Conservation (phyloP, 2,888 invertebrate species). For the Tanypteryx hageni region DNA sequence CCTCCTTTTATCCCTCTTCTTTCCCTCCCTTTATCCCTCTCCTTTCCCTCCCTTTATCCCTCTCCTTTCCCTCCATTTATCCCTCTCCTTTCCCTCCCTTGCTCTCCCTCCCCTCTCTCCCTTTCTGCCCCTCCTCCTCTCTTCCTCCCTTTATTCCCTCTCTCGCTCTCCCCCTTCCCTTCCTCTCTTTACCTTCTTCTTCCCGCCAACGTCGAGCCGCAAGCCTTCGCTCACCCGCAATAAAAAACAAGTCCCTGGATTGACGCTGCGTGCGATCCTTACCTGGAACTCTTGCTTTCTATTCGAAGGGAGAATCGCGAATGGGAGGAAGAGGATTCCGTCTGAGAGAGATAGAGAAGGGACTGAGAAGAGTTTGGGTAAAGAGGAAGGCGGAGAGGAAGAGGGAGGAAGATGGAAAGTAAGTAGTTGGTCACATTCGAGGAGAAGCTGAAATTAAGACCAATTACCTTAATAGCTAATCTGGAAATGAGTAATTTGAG, state of each 20-base stretch:
- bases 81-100: conserved; percentile 66
- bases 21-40: background rate
- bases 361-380: too few relatives aligned
- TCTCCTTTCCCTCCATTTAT: conserved; percentile 65
- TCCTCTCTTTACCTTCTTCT: conserved; percentile 67
- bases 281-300: background rate
- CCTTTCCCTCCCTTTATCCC: background rate
- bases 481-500: too few relatives aligned
- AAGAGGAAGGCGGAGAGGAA: too few relatives aligned
- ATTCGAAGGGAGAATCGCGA: too few relatives aligned
- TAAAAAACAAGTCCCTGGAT: conserved; percentile 70
- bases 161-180: conserved; percentile 65
- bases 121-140: conserved; percentile 71
- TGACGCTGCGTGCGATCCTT: background rate
- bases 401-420: too few relatives aligned
- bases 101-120: conserved; percentile 68
- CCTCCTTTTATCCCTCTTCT: conserved; percentile 67
- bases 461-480: too few relatives aligned
- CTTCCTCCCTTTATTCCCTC: conserved; percentile 51
- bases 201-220: conserved; percentile 67
- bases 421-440: too few relatives aligned
- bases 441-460: too few relatives aligned
- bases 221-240: conserved; percentile 73
- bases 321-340: too few relatives aligned
- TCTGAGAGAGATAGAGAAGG: too few relatives aligned